Percentiles rank a stretch among this genome's conserved stretches.
Evolutionary conservation across 2,797 vertebrate genomes (phyloP).

Genomic region (Rhinoraja longicauda): DNA sequence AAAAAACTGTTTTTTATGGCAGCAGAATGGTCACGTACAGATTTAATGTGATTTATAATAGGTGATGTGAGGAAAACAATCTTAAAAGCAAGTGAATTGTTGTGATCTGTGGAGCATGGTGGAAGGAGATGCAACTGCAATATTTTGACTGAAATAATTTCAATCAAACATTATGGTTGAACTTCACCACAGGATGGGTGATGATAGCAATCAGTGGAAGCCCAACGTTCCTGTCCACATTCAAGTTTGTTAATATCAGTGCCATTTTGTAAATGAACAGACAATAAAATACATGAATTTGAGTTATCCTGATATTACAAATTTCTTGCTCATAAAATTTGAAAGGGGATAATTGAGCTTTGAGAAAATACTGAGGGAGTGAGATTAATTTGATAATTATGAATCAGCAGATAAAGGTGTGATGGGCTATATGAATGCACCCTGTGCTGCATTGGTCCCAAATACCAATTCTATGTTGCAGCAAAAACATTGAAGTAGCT

Average conservation of each 20-base stretch:
- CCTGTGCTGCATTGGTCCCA: background rate
- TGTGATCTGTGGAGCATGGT: background rate
- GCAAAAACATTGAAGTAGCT: background rate
- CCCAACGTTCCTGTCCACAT: too few species aligned
- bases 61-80: background rate
- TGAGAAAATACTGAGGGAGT: background rate
- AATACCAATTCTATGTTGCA: background rate
- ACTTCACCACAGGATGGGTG: too few species aligned
- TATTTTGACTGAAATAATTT: too few species aligned
- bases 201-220: too few species aligned
- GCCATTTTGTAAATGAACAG: too few species aligned
- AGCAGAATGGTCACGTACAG: background rate
- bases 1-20: background rate
- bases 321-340: too few species aligned
- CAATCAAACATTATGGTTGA: too few species aligned
- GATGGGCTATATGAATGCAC: background rate
- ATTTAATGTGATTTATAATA: background rate
- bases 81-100: background rate
- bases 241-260: too few species aligned
- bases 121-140: background rate
- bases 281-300: too few species aligned
- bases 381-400: background rate
- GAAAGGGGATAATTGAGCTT: background rate
- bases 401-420: background rate
- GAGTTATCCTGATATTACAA: too few species aligned